Base-by-base conservation (phyloP, 2,113 vertebrate genomes). In the Lichenostomus cassidix region DNA sequence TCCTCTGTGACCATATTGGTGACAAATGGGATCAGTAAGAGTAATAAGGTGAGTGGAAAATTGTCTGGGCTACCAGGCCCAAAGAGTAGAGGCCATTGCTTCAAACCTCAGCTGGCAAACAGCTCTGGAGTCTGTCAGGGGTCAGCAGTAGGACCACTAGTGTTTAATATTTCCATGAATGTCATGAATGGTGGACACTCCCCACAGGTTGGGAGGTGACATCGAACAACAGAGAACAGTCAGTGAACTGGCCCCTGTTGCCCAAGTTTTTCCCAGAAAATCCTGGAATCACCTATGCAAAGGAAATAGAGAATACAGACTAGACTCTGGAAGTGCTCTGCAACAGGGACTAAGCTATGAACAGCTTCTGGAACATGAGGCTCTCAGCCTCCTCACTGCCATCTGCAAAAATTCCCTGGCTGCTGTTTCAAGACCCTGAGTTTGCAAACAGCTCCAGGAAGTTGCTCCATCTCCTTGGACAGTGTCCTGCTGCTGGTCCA, bases 151-250 rank as follows among this genome's bases (percentile, higher is more conserved):
- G 65, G 25, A 83, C 20, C 10, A 29, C 11, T 15, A 29, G 37
- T 42, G 37, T 29, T 70, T 16, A 39, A 35, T 31, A 12, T 35
- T 35, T 16, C 16, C 25, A 35, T 31, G 21, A 31, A 71, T 25
- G 37, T 35, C 47, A 29, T 24, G 15, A 42, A 20, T 20, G 37
- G 25, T 31, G 37, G 37, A 44, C 24, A 71, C 16, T 44, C 25
- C 20, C 37, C 46, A 44, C 31, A 62, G 31, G 21, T 44, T 16
- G 44, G 25, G 7, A 31, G 31, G 56, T 37, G 20, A 52, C 37
- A 44, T 2, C 0, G 0, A 44, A 11, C 10, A 35, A 9, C 55
- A 28, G 41, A 42, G 37, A 60, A 60, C 31, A 44, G 12, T 8
- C 25, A 52, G 56, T 31, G 35, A 69, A 29, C 23, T 59, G 19